phyloP scores from a whole-genome alignment of 2,113 vertebrate genomes.

The Bufo gargarizans region DNA sequence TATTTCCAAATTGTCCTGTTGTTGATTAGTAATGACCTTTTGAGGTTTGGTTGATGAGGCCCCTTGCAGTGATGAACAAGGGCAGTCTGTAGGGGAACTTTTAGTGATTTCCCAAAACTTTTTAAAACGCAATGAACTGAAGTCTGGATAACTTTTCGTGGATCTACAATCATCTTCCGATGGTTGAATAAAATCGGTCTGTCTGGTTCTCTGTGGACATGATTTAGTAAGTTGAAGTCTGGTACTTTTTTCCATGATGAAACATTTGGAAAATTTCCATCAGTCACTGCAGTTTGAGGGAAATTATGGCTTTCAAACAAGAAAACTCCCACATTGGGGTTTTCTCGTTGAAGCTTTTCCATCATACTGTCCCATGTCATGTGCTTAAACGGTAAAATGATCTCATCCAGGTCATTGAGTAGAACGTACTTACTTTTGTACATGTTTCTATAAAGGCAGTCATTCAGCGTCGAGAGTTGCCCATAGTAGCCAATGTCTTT shows the following conservation, averaged over 20 bases:
- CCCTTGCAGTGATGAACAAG: slow-evolving; percentile 66
- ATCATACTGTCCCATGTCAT: slow-evolving; percentile 44
- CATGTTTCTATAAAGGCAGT: slow-evolving; percentile 62
- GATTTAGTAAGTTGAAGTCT: slow-evolving; percentile 32
- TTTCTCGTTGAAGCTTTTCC: slow-evolving; percentile 26
- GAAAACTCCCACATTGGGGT: slow-evolving; percentile 3
- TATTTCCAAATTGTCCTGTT: slow-evolving; percentile 64
- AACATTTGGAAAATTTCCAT: neutral
- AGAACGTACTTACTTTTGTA: slow-evolving; percentile 46
- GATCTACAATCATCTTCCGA: slow-evolving; percentile 69
- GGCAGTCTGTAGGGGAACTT: slow-evolving; percentile 63
- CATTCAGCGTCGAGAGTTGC: slow-evolving; percentile 55
- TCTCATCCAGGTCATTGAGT: slow-evolving; percentile 49
- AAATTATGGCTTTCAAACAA: slow-evolving; percentile 53
- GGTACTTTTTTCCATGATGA: slow-evolving; percentile 39
- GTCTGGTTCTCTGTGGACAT: slow-evolving; percentile 24
- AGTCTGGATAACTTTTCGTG: slow-evolving; percentile 67
- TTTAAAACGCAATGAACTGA: slow-evolving; percentile 66
- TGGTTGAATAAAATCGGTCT: slow-evolving; percentile 51
- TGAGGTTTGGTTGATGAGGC: slow-evolving; percentile 58
- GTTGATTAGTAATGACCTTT: slow-evolving; percentile 61
- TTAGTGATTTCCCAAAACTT: slow-evolving; percentile 39
- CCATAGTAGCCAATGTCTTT: slow-evolving; percentile 60
- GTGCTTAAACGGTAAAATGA: slow-evolving; percentile 44
- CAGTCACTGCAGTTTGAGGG: neutral